phyloP scores from a whole-genome alignment of 2,113 vertebrate genomes.

The Melanerpes formicivorus region DNA sequence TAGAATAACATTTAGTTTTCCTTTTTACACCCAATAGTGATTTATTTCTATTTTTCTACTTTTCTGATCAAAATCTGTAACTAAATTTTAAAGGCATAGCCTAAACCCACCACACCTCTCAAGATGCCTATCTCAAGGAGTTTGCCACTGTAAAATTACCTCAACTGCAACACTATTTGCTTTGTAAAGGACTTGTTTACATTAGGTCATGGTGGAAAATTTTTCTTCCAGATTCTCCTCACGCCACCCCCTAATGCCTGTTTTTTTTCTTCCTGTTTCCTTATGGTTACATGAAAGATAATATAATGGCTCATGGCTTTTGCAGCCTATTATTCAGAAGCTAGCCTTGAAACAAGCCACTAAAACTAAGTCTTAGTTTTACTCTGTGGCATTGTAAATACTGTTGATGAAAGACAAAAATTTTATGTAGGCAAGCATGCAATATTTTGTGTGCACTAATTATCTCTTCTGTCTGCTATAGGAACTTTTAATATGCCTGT shows the following conservation, averaged over 20 bases:
- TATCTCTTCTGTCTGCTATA: background rate
- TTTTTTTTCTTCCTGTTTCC: background rate
- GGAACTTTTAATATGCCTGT: background rate
- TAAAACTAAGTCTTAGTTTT: background rate
- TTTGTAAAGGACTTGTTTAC: background rate
- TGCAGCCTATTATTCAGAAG: background rate
- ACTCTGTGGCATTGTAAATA: background rate
- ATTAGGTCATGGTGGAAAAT: background rate
- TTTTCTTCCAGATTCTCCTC: background rate
- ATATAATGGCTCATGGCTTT: background rate
- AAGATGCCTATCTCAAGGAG: background rate
- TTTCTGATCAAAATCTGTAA: no score
- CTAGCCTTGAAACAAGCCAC: background rate
- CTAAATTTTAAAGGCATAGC: no score
- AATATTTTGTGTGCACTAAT: background rate
- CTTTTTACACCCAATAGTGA: no score
- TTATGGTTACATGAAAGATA: background rate
- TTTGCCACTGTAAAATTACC: background rate
- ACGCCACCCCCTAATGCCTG: background rate
- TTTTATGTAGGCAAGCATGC: background rate
- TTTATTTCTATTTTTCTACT: no score
- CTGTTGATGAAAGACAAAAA: background rate
- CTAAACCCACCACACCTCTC: background rate
- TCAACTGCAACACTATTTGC: background rate
- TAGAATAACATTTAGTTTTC: no score